A percentile compares a stretch with the other conserved stretches of the same genome.
Conservation (phyloP, 2,797 vertebrate genomes). For the Acestrorhynchus altus region DNA sequence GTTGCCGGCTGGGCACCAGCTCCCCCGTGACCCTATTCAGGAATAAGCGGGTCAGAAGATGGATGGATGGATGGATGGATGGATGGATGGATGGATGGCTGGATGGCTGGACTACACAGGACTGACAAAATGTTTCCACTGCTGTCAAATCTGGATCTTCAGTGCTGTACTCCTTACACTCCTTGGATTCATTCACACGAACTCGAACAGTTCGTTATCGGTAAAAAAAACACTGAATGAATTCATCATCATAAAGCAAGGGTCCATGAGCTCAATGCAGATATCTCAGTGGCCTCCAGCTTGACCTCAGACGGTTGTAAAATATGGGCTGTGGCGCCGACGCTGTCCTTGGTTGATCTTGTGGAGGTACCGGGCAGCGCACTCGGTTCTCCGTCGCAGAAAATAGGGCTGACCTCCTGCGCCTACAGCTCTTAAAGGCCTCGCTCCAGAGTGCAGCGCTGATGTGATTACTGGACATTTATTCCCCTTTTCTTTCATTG, state of each 20-base stretch:
- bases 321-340: slow-evolving; percentile 14
- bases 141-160: background rate
- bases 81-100: no score
- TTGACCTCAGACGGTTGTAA: slow-evolving; percentile 35
- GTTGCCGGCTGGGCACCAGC: no score
- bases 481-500: slow-evolving; percentile 70
- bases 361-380: background rate
- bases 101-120: background rate
- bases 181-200: background rate
- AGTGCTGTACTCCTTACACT: background rate
- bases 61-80: no score
- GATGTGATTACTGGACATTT: slow-evolving; percentile 62
- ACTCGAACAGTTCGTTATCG: background rate
- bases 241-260: slow-evolving; percentile 25
- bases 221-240: no score
- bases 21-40: no score
- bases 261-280: slow-evolving; percentile 4
- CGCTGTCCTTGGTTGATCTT: slow-evolving; percentile 31
- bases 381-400: background rate
- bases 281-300: slow-evolving; percentile 27
- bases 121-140: background rate
- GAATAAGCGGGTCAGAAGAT: no score
- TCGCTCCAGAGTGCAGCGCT: slow-evolving; percentile 21
- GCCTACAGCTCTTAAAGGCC: slow-evolving; percentile 34
- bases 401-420: slow-evolving; percentile 23